These are phyloP conservation scores for Strix uralensis DNA, from an alignment of 2,113 vertebrate species.

Conservation along the genomic window DNA sequence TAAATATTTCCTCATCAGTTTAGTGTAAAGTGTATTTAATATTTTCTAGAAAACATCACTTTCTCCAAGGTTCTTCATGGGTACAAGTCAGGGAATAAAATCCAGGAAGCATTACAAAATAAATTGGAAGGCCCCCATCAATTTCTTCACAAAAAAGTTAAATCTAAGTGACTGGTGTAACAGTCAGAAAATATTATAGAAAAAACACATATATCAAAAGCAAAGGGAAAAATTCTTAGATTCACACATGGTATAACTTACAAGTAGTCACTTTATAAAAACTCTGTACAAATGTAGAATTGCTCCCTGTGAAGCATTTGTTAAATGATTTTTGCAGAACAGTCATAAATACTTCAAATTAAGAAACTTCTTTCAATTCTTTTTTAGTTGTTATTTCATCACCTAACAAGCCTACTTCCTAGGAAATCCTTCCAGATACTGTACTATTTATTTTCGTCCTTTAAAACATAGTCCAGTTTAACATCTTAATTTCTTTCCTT, in stretches of 20 bases:
- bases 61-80: not conserved
- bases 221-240: not conserved
- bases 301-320: not conserved
- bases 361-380: not conserved
- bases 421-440: not conserved
- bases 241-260: fast-evolving
- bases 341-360: conserved; percentile 6
- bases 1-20: not conserved
- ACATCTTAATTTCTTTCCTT: not conserved
- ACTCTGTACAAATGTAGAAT: not conserved
- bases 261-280: not conserved
- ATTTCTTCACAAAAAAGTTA: not conserved
- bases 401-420: not conserved
- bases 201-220: not conserved
- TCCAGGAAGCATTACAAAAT: not conserved
- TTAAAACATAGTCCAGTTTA: not conserved
- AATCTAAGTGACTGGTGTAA: fast-evolving
- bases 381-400: not conserved
- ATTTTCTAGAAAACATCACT: not conserved
- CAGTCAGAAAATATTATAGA: not conserved
- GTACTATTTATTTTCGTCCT: not conserved
- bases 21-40: not conserved
- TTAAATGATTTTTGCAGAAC: not conserved
- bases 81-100: not conserved
- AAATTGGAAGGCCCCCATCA: fast-evolving